phyloP scores from a whole-genome alignment of 92 coral and sea anemone species.

The Pocillopora grandis region DNA sequence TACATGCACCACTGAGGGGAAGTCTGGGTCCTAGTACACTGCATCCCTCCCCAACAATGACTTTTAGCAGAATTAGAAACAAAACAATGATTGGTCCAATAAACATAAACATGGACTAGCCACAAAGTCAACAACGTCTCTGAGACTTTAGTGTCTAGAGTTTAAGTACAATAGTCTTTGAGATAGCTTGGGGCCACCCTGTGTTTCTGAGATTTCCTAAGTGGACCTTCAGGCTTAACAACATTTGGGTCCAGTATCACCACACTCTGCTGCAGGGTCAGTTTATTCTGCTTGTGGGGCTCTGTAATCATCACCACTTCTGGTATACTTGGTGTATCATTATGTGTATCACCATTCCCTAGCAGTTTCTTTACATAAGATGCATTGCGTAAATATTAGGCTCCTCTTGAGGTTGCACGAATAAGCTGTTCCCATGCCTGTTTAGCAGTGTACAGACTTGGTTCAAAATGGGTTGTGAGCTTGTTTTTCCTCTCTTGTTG shows the following conservation, averaged over 20 bases:
- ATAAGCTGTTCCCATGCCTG: constrained; percentile 47
- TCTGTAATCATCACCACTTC: not conserved
- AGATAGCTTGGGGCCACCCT: too few species aligned
- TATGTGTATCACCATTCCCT: not conserved
- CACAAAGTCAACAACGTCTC: too few species aligned
- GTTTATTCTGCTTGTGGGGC: not conserved
- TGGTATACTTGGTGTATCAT: not conserved
- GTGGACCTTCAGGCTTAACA: not conserved
- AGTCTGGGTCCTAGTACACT: too few species aligned
- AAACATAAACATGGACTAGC: too few species aligned
- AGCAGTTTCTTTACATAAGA: constrained; percentile 41
- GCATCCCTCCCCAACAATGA: too few species aligned
- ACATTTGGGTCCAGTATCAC: not conserved
- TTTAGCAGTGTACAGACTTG: constrained; percentile 40
- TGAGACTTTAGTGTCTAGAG: too few species aligned
- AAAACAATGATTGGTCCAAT: too few species aligned
- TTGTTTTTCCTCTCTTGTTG: constrained; percentile 39
- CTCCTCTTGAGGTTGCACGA: constrained; percentile 34
- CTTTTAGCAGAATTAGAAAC: too few species aligned
- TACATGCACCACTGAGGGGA: too few species aligned
- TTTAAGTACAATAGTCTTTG: too few species aligned
- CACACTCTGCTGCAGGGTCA: not conserved
- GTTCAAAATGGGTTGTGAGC: constrained; percentile 37
- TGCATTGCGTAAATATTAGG: constrained; percentile 41
- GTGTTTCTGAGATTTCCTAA: too few species aligned